A percentile compares a stretch with the other conserved stretches of the same genome.
These are phyloP conservation scores for Piprites chloris DNA, from an alignment of 2,113 vertebrate genomes.

Conservation along the genomic window DNA sequence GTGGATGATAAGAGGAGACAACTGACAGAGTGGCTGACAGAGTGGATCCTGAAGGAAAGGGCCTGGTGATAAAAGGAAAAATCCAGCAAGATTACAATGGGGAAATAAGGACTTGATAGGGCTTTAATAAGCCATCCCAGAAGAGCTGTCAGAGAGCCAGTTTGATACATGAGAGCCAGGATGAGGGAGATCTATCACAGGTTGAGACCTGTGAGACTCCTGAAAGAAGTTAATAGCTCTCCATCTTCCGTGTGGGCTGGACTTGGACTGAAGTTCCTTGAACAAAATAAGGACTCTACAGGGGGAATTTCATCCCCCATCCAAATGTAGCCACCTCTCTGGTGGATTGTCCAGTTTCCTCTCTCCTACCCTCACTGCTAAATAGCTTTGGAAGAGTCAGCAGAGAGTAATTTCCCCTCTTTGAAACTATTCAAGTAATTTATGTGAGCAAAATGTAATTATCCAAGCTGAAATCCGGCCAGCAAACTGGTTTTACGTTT, in stretches of 20 bases:
- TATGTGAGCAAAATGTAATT: slow-evolving; percentile 1
- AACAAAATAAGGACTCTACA: not conserved
- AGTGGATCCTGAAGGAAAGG: not conserved
- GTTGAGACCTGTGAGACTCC: not conserved
- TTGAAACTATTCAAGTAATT: not conserved
- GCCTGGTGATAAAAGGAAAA: not conserved
- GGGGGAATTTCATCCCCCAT: not conserved
- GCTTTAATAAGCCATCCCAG: not conserved
- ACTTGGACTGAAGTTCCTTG: not conserved
- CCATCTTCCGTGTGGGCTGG: not conserved
- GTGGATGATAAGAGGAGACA: not conserved
- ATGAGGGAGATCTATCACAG: not conserved
- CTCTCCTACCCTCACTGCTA: not conserved
- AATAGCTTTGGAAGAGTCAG: not conserved
- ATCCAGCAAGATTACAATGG: not conserved
- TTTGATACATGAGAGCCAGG: not conserved
- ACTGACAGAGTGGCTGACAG: not conserved
- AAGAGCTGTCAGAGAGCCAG: not conserved
- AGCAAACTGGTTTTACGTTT: not conserved
- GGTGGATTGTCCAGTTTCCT: not conserved
- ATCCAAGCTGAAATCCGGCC: not conserved
- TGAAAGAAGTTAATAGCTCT: not conserved
- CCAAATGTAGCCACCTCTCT: not conserved
- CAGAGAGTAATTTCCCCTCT: not conserved
- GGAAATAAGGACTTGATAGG: not conserved